Base-by-base conservation (phyloP, 23 tunicate species). In the Halocynthia aurantium region DNA sequence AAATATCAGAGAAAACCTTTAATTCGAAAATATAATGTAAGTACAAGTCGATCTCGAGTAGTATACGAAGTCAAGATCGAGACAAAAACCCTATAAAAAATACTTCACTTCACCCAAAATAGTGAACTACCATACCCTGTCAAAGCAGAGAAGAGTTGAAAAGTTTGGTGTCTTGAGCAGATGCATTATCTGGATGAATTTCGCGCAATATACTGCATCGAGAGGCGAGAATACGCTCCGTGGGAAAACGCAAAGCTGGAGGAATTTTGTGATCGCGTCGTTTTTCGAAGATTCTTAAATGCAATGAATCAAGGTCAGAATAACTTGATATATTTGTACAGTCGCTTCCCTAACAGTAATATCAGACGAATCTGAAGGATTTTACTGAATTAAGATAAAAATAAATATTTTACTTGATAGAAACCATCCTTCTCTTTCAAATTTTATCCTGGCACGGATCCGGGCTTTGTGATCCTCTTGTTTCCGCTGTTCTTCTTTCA, bases 201-300 rank as follows among this genome's bases (percentile, higher is more conserved):
- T 84, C 2, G 99, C 99, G 70, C 99, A 94, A 61, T 94, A 94
- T 6, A 88, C 86, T 11, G 99, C 99, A 81, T 94, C 99, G 70
- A 88, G 82, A 0, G 95, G 77, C 8, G 95, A 88, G 84, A 94
- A 94, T 7, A 88, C 82, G 62, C 91, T 79, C 6, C 99, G 81
- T 8, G 99, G 99, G 71, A 94, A 94, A 10, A 94, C 77, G 52
- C 99, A 94, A 8, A 94, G 85, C 81, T 88, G 95, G 1, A 94
- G 81, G 81, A 94, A 88, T 69, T 88, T 94, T 6, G 99, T 94
- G 81, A 94, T 94, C 51, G 99, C 93, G 87, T 94, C 99, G 81
- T 94, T 94, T 83, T 94, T 94, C 0, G 99, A 90, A 9, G 95
- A 88, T 73, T 84, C 96, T 89, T 80, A 13, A 65, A 5, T 1